phyloP scores from a whole-genome alignment of 1,140 invertebrate species.

The Cydia strobilella region DNA sequence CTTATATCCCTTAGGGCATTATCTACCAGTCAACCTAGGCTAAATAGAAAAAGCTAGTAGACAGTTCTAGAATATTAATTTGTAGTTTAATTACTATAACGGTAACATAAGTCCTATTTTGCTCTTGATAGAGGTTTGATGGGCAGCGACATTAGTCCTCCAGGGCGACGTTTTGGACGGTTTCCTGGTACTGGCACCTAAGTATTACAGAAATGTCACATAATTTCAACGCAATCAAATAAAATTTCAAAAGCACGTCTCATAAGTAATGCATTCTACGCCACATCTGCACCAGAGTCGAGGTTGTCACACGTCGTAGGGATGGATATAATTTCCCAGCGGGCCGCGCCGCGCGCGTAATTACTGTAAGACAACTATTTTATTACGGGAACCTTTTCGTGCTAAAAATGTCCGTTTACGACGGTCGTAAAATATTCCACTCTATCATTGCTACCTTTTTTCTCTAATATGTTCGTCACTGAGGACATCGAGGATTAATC shows the following conservation, averaged over 20 bases:
- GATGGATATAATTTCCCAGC: not conserved
- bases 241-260: slow-evolving; percentile 5
- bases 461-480: not conserved
- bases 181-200: not conserved
- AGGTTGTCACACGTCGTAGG: slow-evolving; percentile 13
- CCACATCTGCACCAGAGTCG: not conserved
- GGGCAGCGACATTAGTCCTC: too few relatives aligned
- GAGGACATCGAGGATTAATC: too few relatives aligned
- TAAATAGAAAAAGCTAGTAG: too few relatives aligned
- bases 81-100: too few relatives aligned
- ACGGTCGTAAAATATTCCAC: not conserved
- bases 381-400: not conserved
- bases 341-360: not conserved
- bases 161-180: too few relatives aligned
- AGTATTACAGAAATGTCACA: not conserved
- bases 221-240: not conserved
- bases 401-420: not conserved
- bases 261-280: slow-evolving; percentile 3
- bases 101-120: too few relatives aligned
- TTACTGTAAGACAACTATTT: slow-evolving; percentile 21
- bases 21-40: too few relatives aligned
- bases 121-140: too few relatives aligned
- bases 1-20: too few relatives aligned
- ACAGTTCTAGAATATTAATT: too few relatives aligned
- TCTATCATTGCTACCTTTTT: not conserved